Conservation (phyloP, 2,113 vertebrate species). For the Coreoperca whiteheadi region DNA sequence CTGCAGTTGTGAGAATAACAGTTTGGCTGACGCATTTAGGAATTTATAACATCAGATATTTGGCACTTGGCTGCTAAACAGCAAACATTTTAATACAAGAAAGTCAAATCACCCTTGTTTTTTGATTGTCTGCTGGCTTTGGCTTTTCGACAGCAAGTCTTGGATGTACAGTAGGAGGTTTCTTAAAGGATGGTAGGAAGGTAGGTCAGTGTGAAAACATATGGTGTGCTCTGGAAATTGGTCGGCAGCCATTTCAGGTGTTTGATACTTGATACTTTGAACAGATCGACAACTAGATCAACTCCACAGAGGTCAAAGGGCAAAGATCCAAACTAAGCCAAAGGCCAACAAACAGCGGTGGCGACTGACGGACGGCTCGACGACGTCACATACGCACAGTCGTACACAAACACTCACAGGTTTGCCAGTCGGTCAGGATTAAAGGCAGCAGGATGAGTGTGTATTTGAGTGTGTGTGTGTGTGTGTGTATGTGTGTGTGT, state of each 20-base stretch:
- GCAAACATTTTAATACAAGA: not conserved
- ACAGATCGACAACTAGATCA: not conserved
- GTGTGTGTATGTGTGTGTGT: conserved; percentile 13
- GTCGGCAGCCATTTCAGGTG: not conserved
- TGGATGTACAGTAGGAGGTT: not conserved
- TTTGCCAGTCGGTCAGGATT: conserved; percentile 32
- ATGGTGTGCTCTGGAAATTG: not conserved
- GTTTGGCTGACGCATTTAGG: not conserved
- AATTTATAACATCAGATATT: not conserved
- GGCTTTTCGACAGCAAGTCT: not conserved
- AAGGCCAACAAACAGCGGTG: conserved; percentile 17
- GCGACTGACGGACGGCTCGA: conserved; percentile 7
- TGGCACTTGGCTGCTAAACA: not conserved
- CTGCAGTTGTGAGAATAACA: not conserved
- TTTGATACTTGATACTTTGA: not conserved
- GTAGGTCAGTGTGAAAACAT: not conserved
- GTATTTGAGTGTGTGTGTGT: conserved; percentile 9
- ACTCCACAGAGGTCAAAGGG: not conserved
- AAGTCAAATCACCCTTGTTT: not conserved
- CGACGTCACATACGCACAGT: not conserved
- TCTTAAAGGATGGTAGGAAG: not conserved
- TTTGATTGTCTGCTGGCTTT: not conserved
- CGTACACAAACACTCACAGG: conserved; percentile 71
- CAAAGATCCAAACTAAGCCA: conserved; percentile 24
- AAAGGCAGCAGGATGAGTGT: conserved; percentile 35